A percentile compares a stretch with the other conserved stretches of the same genome.
phyloP scores from a whole-genome alignment of 2,888 invertebrate genomes.

The Cheiracanthium punctorium region DNA sequence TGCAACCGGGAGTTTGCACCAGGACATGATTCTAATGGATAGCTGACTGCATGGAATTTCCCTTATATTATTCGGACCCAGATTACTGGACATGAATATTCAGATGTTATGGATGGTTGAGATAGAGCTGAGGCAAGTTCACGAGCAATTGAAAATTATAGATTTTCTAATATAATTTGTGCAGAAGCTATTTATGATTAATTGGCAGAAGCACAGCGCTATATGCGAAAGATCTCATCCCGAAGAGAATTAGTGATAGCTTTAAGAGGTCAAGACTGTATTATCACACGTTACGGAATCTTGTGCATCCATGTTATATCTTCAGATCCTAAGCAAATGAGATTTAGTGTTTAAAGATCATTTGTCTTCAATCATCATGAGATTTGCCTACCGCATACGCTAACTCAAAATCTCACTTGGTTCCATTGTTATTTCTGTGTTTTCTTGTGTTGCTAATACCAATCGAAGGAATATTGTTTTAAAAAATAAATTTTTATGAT shows the following conservation, averaged over 20 bases:
- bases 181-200: constrained; percentile 58
- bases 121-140: not conserved
- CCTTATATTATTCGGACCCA: not conserved
- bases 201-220: constrained; percentile 27
- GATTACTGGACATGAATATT: constrained; percentile 7
- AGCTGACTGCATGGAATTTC: not conserved
- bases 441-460: too few relatives aligned
- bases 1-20: not conserved
- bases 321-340: too few relatives aligned
- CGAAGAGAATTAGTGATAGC: not conserved
- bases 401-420: too few relatives aligned
- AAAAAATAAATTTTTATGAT: too few relatives aligned
- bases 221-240: not conserved
- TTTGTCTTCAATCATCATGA: too few relatives aligned
- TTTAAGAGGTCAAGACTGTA: not conserved
- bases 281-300: not conserved
- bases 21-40: not conserved
- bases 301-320: not conserved
- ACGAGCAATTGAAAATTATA: constrained; percentile 56
- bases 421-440: too few relatives aligned
- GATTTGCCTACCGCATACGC: too few relatives aligned
- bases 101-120: not conserved
- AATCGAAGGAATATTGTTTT: too few relatives aligned
- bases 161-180: constrained; percentile 46
- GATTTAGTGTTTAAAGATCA: too few relatives aligned